Conservation (phyloP, 2,113 vertebrate genomes). For the Podiceps cristatus region DNA sequence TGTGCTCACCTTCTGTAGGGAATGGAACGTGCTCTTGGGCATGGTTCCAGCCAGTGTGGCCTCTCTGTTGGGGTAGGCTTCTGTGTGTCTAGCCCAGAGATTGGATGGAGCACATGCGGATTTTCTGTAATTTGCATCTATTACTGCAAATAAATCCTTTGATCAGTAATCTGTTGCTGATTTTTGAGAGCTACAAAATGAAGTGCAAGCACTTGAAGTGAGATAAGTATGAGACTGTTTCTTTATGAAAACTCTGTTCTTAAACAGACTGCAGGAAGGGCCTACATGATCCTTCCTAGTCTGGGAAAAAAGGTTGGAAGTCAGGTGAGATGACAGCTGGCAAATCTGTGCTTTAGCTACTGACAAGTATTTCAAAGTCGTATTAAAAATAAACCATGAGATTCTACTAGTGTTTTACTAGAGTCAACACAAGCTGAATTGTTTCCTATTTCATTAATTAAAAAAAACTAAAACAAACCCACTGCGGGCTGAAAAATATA, state of each 20-base stretch:
- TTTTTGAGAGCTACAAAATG: background rate
- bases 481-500: background rate
- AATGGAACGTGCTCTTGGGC: accelerated
- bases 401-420: background rate
- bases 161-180: background rate
- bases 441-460: background rate
- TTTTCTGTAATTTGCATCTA: background rate
- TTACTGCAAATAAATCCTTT: background rate
- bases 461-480: background rate
- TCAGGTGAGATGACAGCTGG: background rate
- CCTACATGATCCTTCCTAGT: background rate
- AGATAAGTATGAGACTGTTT: background rate
- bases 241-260: background rate
- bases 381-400: background rate
- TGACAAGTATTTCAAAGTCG: background rate
- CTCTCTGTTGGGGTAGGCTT: background rate
- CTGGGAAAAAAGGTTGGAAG: background rate
- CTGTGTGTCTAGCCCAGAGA: background rate
- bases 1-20: background rate
- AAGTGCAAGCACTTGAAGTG: background rate
- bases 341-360: background rate
- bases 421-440: background rate
- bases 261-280: background rate
- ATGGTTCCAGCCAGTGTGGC: background rate
- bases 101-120: background rate